Conservation (phyloP, 2,888 invertebrate genomes). For the Coleophora flavipennella region DNA sequence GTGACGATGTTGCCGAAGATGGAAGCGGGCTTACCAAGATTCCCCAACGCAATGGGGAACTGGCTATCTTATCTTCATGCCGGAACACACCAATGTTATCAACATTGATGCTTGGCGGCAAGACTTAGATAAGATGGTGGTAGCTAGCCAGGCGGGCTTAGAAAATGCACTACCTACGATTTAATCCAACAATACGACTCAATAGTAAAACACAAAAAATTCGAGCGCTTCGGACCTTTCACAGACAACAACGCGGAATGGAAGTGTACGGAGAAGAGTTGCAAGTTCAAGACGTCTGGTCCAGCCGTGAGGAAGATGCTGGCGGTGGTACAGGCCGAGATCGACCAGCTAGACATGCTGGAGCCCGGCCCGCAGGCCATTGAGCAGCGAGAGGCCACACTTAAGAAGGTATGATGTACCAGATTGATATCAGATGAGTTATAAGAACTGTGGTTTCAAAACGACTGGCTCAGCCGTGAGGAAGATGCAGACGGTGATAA, state of each 20-base stretch:
- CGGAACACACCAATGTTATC: too few species aligned
- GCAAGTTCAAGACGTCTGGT: conserved; percentile 75
- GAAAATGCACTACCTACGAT: too few species aligned
- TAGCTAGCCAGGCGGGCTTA: too few species aligned
- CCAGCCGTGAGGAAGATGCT: conserved; percentile 75
- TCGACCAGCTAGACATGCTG: conserved; percentile 75
- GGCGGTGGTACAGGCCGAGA: conserved; percentile 76
- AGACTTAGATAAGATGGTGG: too few species aligned
- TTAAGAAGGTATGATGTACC: conserved; percentile 53
- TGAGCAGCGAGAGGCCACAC: conserved; percentile 75
- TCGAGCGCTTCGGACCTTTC: not conserved
- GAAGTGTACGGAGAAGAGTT: conserved; percentile 76
- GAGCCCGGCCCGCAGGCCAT: conserved; percentile 74
- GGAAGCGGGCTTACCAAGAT: too few species aligned
- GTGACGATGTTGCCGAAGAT: too few species aligned
- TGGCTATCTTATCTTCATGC: too few species aligned
- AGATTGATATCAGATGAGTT: too few species aligned
- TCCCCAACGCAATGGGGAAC: too few species aligned
- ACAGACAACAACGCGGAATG: conserved; percentile 73
- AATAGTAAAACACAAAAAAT: too few species aligned
- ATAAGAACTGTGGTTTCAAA: conserved; percentile 76
- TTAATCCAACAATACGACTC: too few species aligned
- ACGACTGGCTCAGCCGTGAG: conserved; percentile 74
- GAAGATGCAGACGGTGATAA: conserved; percentile 74
- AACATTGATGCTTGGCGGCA: too few species aligned